A percentile compares a stretch with the other conserved stretches of the same genome.
These are phyloP conservation scores for Perccottus glenii DNA, from an alignment of 2,113 vertebrate genomes.

Conservation along the genomic window DNA sequence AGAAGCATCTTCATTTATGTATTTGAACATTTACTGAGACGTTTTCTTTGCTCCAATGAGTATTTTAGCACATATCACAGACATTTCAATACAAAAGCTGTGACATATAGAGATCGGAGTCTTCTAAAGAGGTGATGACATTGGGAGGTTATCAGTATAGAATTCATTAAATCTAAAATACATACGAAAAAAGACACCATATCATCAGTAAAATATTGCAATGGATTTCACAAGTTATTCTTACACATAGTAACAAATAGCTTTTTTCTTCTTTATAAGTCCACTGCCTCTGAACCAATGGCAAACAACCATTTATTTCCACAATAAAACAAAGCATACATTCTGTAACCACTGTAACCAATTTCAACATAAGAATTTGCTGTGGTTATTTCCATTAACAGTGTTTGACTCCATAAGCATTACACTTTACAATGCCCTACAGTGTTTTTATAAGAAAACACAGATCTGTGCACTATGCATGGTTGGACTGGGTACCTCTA, in stretches of 20 bases:
- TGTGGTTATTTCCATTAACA: too few species aligned
- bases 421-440: conserved; percentile 23
- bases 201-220: too few species aligned
- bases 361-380: too few species aligned
- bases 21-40: conserved; percentile 36
- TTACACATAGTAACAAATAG: background rate
- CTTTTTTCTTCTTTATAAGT: conserved; percentile 24
- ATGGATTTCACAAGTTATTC: background rate
- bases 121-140: too few species aligned
- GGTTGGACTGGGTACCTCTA: conserved; percentile 45
- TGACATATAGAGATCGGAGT: too few species aligned
- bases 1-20: conserved; percentile 22
- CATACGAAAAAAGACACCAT: too few species aligned
- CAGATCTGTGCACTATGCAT: conserved; percentile 53
- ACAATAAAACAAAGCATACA: background rate
- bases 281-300: conserved; percentile 15
- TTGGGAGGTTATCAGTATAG: too few species aligned
- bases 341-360: background rate
- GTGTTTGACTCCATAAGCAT: background rate
- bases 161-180: too few species aligned
- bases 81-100: too few species aligned
- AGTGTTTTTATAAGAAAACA: conserved; percentile 15
- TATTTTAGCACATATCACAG: conserved; percentile 24
- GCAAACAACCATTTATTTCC: too few species aligned
- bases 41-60: conserved; percentile 11